Evolutionary conservation across 2,888 invertebrate genomes (phyloP).

Genomic region (Stratiomys singularior): DNA sequence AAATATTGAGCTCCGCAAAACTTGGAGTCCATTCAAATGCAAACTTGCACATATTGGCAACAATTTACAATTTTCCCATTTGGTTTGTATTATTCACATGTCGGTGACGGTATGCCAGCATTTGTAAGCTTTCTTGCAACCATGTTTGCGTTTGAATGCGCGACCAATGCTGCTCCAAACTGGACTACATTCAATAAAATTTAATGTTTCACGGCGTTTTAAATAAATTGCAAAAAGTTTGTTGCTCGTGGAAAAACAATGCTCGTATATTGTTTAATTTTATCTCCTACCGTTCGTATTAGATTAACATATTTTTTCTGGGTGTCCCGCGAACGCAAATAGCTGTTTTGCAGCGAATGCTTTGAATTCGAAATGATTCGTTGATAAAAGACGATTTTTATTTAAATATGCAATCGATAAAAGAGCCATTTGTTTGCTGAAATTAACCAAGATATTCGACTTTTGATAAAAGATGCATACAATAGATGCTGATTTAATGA

Average conservation of each 20-base stretch:
- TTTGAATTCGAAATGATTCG: no score
- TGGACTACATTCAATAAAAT: conserved; percentile 4
- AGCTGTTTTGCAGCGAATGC: not conserved
- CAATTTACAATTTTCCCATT: not conserved
- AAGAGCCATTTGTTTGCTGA: no score
- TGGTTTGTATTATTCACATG: no score
- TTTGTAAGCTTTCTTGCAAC: no score
- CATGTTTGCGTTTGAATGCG: not conserved
- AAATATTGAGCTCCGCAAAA: not conserved
- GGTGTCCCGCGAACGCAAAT: not conserved
- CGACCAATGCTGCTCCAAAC: not conserved
- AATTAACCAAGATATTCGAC: no score
- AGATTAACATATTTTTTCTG: not conserved
- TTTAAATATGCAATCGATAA: no score
- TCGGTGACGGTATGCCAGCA: no score
- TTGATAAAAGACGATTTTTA: no score
- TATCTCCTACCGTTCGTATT: not conserved
- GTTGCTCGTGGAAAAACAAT: not conserved
- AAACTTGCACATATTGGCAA: not conserved
- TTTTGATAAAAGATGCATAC: no score
- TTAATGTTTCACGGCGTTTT: not conserved
- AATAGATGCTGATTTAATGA: no score
- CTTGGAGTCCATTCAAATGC: not conserved
- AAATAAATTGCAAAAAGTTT: not conserved
- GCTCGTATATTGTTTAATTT: conserved; percentile 5